phyloP scores from a whole-genome alignment of 2,797 vertebrate genomes.

The Helicolenus hilgendorfi region DNA sequence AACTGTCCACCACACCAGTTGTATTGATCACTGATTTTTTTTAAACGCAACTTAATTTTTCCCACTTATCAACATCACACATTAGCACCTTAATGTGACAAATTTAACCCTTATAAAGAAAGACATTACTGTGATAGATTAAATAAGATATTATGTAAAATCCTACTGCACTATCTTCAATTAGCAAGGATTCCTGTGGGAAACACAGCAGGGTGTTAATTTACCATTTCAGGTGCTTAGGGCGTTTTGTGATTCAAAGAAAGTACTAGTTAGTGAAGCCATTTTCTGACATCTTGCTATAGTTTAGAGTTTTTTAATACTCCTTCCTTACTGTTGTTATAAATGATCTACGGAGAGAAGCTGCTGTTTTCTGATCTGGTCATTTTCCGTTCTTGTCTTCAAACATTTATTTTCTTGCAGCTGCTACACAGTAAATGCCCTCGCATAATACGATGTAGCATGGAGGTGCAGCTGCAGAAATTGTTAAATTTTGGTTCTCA shows the following conservation, averaged over 20 bases:
- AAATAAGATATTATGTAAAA: constrained; percentile 4
- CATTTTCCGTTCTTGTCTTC: background rate
- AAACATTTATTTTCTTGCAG: background rate
- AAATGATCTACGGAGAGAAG: background rate
- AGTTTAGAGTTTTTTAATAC: background rate
- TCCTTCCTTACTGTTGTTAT: constrained; percentile 1
- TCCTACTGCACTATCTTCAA: background rate
- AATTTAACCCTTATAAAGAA: background rate
- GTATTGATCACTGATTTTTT: background rate
- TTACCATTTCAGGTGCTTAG: constrained; percentile 12
- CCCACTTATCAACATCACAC: background rate
- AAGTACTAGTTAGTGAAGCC: background rate
- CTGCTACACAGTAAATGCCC: background rate
- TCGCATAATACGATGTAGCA: background rate
- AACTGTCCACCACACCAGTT: background rate
- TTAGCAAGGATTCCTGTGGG: background rate
- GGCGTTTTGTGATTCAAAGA: constrained; percentile 24
- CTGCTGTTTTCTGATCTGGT: constrained; percentile 10
- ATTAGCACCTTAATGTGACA: background rate
- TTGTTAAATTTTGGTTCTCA: background rate
- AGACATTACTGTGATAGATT: background rate
- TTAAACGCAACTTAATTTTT: background rate
- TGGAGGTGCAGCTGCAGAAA: background rate
- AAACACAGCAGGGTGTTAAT: constrained; percentile 24
- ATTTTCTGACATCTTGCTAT: background rate